Evolutionary conservation across 1,140 invertebrate genomes (phyloP).

Genomic region (Potamilus streckersoni): DNA sequence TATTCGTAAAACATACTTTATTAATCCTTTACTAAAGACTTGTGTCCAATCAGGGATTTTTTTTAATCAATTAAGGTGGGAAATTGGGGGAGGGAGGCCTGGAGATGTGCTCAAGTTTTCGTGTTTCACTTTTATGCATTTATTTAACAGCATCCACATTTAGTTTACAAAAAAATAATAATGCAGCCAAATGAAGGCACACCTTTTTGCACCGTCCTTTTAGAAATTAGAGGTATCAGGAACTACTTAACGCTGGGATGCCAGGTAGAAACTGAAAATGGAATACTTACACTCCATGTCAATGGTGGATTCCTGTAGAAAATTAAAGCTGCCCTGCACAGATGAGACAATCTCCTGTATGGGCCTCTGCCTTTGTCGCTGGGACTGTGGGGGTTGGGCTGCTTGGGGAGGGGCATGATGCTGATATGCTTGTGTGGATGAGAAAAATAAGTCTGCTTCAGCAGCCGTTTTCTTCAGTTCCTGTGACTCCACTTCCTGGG

Average conservation of each 20-base stretch:
- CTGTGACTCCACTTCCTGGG: constrained; percentile 19
- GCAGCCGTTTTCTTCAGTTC: constrained; percentile 2
- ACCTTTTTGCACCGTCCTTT: background rate
- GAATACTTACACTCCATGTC: constrained; percentile 59
- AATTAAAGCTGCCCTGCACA: constrained; percentile 67
- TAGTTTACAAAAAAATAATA: background rate
- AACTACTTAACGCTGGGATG: background rate
- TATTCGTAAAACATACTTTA: too few species aligned
- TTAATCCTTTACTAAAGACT: too few species aligned
- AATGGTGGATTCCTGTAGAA: constrained; percentile 68
- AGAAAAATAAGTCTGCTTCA: constrained; percentile 20
- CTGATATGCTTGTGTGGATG: constrained; percentile 18
- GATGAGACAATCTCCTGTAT: constrained; percentile 65
- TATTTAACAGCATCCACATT: too few species aligned
- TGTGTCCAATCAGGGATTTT: too few species aligned
- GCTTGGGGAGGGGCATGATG: too few species aligned
- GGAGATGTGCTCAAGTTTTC: too few species aligned
- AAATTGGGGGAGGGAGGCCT: too few species aligned
- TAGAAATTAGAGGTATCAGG: background rate
- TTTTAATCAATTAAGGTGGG: too few species aligned
- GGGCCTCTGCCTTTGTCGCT: constrained; percentile 37
- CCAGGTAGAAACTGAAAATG: constrained; percentile 19
- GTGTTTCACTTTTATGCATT: too few species aligned
- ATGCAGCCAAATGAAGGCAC: background rate
- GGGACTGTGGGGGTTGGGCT: background rate